phyloP scores from a whole-genome alignment of 2,797 vertebrate species.

The Atherinosoma microstoma region DNA sequence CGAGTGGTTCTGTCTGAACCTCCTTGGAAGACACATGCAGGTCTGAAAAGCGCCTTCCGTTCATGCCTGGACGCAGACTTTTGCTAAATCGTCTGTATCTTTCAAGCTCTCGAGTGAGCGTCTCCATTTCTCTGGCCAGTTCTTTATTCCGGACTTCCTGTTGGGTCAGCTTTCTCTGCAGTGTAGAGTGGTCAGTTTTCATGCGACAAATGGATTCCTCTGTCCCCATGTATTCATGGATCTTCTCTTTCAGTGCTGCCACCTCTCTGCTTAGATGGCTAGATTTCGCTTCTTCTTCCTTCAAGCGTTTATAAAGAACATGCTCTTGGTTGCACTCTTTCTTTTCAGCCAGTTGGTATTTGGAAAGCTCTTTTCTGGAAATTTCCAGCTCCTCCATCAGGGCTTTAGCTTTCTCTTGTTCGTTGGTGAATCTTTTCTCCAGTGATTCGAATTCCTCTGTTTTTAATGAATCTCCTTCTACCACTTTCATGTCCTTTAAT shows the following conservation, averaged over 20 bases:
- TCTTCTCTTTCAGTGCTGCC: conserved; percentile 93
- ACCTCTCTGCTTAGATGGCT: conserved; percentile 92
- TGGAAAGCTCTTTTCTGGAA: conserved; percentile 89
- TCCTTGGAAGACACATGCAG: conserved; percentile 93
- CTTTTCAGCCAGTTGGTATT: conserved; percentile 93
- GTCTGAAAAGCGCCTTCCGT: conserved; percentile 92
- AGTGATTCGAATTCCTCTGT: conserved; percentile 92
- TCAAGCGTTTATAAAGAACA: conserved; percentile 90
- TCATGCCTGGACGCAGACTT: conserved; percentile 89
- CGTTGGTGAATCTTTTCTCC: conserved; percentile 88
- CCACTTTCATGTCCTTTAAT: conserved; percentile 93
- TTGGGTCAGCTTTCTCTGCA: conserved; percentile 93
- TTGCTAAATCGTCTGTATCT: conserved; percentile 92
- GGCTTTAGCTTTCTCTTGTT: conserved; percentile 88
- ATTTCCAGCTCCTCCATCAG: conserved; percentile 91
- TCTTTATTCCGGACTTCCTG: conserved; percentile 96
- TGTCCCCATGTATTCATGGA: conserved; percentile 93
- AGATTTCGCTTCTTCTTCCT: conserved; percentile 94
- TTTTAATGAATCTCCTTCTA: conserved; percentile 92
- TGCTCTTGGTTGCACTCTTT: conserved; percentile 92
- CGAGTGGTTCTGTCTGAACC: conserved; percentile 91
- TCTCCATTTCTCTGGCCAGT: conserved; percentile 93
- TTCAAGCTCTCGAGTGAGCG: conserved; percentile 91
- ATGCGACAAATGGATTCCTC: conserved; percentile 92
- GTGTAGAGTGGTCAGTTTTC: conserved; percentile 89